Percentiles rank a stretch among this genome's conserved stretches.
phyloP scores from a whole-genome alignment of 2,113 vertebrate species.

The Marmota flaviventris region DNA sequence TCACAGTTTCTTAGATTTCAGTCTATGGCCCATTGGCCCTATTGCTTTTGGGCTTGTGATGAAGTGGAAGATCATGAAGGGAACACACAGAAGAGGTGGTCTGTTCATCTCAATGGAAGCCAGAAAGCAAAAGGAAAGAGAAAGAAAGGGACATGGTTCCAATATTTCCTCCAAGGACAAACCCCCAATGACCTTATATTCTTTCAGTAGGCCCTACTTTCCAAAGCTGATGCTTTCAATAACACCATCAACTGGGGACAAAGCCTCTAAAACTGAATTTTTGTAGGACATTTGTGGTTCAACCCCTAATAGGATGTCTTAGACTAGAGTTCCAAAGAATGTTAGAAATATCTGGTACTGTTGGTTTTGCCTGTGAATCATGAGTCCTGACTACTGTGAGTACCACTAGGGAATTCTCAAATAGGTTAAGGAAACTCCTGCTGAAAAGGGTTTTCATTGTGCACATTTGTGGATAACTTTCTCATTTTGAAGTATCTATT shows the following conservation, averaged over 20 bases:
- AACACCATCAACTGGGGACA: background rate
- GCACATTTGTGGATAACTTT: background rate
- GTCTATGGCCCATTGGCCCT: background rate
- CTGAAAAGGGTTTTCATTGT: background rate
- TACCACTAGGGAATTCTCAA: background rate
- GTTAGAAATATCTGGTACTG: background rate
- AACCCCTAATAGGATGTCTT: background rate
- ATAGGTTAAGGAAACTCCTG: background rate
- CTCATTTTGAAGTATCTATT: background rate
- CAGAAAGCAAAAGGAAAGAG: too few relatives aligned
- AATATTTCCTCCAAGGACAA: accelerated
- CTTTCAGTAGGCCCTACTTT: accelerated
- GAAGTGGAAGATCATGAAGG: too few relatives aligned
- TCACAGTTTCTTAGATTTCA: background rate
- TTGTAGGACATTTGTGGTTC: too few relatives aligned
- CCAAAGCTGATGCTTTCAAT: too few relatives aligned
- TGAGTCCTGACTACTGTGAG: background rate
- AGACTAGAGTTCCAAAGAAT: background rate
- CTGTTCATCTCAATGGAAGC: too few relatives aligned
- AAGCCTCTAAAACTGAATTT: too few relatives aligned
- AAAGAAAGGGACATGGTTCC: accelerated
- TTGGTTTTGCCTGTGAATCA: background rate
- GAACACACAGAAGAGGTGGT: background rate
- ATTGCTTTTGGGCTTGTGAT: background rate
- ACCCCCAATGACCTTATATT: accelerated